Evolutionary conservation across 2,113 vertebrate genomes (phyloP).

Genomic region (Tichodroma muraria): DNA sequence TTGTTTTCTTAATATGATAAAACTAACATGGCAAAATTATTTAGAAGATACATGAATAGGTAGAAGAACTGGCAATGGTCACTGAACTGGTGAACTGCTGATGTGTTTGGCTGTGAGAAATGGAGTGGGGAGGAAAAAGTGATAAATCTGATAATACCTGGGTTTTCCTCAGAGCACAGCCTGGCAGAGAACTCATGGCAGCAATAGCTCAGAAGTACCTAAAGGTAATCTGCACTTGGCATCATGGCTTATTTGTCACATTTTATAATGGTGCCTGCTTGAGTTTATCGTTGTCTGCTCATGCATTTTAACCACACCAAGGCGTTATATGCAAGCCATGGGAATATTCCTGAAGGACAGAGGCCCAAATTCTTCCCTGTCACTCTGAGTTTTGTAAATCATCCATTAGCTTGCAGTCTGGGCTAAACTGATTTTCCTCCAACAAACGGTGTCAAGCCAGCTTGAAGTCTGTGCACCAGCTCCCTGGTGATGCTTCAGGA

Average conservation of each 20-base stretch:
- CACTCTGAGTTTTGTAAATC: not conserved
- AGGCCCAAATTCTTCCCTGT: not conserved
- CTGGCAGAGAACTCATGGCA: not conserved
- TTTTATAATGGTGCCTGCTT: not conserved
- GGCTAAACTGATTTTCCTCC: not conserved
- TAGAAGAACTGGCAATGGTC: not conserved
- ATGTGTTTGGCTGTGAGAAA: not conserved
- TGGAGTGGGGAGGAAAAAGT: not conserved
- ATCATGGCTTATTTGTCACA: not conserved
- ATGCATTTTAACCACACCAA: not conserved
- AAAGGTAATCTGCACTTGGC: not conserved
- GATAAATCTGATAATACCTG: not conserved
- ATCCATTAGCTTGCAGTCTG: not conserved
- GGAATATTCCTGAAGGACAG: not conserved
- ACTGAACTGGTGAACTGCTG: not conserved
- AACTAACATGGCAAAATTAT: not conserved
- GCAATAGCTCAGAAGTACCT: not conserved
- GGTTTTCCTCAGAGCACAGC: not conserved
- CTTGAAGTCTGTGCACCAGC: not conserved
- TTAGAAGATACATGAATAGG: not conserved
- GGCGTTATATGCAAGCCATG: not conserved
- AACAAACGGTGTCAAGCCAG: not conserved
- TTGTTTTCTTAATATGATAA: not conserved
- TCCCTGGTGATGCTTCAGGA: not conserved
- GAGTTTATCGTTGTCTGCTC: not conserved